These are phyloP conservation scores for Brachionus sp. DNA, from an alignment of 1,140 invertebrate genomes.

Conservation along the genomic window DNA sequence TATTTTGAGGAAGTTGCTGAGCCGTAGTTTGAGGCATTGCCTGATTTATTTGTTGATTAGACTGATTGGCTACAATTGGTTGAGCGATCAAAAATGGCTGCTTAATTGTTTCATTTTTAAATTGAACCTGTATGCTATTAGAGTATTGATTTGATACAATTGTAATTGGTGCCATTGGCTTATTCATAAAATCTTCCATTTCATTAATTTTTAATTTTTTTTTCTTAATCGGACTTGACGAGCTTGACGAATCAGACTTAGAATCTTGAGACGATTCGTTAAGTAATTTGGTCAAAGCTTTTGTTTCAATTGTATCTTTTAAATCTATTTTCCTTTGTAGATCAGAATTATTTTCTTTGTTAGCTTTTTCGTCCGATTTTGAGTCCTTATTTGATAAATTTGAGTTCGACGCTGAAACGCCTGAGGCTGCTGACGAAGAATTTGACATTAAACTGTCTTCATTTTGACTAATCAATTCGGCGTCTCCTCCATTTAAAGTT, in stretches of 20 bases:
- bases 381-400: neutral
- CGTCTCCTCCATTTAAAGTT: neutral
- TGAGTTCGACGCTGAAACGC: neutral
- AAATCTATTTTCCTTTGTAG: constrained; percentile 5
- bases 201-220: constrained; percentile 37
- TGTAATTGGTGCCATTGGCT: constrained; percentile 14
- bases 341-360: constrained; percentile 14
- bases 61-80: neutral
- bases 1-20: neutral
- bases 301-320: neutral
- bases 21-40: neutral
- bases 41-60: neutral
- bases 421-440: neutral
- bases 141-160: constrained; percentile 21
- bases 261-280: constrained; percentile 12
- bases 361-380: constrained; percentile 10
- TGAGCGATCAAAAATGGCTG: neutral
- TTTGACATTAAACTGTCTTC: constrained; percentile 34
- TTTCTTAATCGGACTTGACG: constrained; percentile 15
- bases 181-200: constrained; percentile 41
- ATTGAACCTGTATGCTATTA: constrained; percentile 5
- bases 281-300: neutral
- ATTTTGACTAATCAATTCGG: neutral
- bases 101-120: neutral
- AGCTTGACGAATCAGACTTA: neutral